A percentile compares a stretch with the other conserved stretches of the same genome.
These are phyloP conservation scores for Microplitis demolitor DNA, from an alignment of 1,140 invertebrate species.

Conservation along the genomic window DNA sequence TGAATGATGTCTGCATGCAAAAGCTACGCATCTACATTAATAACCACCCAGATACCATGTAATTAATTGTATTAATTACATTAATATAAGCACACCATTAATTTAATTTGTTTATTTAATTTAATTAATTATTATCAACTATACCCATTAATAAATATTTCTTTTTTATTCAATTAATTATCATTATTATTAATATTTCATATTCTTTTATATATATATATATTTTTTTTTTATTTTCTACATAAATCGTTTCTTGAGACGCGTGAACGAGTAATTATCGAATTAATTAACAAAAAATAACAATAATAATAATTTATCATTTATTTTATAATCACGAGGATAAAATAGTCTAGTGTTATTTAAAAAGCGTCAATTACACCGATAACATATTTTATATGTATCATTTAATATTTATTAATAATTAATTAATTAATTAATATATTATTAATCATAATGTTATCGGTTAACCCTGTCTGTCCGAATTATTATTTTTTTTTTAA, in stretches of 20 bases:
- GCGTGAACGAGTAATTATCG: not conserved
- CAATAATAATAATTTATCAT: too few species aligned
- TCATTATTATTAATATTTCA: not conserved
- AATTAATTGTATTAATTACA: conserved; percentile 23
- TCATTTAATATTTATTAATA: too few species aligned
- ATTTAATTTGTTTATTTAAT: conserved; percentile 1
- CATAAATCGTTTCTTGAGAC: not conserved
- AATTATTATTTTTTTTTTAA: conserved; percentile 19
- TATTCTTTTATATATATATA: not conserved
- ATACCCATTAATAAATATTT: not conserved
- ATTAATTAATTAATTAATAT: not conserved
- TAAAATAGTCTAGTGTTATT: not conserved
- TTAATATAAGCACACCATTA: too few species aligned
- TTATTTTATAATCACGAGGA: not conserved
- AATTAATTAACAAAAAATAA: too few species aligned
- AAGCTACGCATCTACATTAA: conserved; percentile 39
- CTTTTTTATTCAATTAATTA: not conserved
- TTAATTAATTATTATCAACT: too few species aligned
- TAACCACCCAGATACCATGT: conserved; percentile 31
- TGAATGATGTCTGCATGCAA: conserved; percentile 42
- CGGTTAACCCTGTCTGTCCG: conserved; percentile 32
- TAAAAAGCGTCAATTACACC: conserved; percentile 5
- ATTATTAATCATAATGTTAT: not conserved
- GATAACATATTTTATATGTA: not conserved
- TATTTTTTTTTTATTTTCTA: not conserved